These are phyloP conservation scores for Acrobasis consociella DNA, from an alignment of 2,888 invertebrate species.

Conservation along the genomic window DNA sequence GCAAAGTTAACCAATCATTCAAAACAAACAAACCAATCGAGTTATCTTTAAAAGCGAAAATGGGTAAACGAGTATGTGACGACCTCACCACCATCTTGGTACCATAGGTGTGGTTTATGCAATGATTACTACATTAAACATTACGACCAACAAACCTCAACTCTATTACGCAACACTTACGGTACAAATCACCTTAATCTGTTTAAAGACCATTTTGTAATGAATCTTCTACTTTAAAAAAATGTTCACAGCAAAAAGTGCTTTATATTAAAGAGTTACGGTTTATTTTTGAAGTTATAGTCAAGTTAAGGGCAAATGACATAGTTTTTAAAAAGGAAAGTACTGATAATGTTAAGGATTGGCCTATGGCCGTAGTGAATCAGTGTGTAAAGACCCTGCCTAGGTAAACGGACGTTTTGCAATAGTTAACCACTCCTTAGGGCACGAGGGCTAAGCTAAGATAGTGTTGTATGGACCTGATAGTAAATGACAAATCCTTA, in stretches of 20 bases:
- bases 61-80: background rate
- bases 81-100: slow-evolving; percentile 3
- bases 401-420: slow-evolving; percentile 6
- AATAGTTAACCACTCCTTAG: slow-evolving; percentile 13
- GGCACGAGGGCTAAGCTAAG: no score
- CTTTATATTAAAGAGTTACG: background rate
- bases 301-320: slow-evolving; percentile 10
- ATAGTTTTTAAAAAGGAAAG: slow-evolving; percentile 21
- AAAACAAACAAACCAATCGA: no score
- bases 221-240: background rate
- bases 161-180: slow-evolving; percentile 11
- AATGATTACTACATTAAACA: slow-evolving; percentile 7
- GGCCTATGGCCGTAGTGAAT: background rate
- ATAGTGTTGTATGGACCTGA: no score
- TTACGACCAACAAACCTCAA: background rate
- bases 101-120: slow-evolving; percentile 14
- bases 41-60: slow-evolving; percentile 8
- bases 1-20: no score
- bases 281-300: background rate
- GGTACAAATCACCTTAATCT: slow-evolving; percentile 3
- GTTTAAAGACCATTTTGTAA: slow-evolving; percentile 8
- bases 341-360: slow-evolving; percentile 9
- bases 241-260: background rate
- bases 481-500: no score
- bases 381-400: slow-evolving; percentile 21